Evolutionary conservation across 2,797 vertebrate genomes (phyloP), one percentile per base, ranked within the genome.

Genomic region (Hippocampus kuda): DNA sequence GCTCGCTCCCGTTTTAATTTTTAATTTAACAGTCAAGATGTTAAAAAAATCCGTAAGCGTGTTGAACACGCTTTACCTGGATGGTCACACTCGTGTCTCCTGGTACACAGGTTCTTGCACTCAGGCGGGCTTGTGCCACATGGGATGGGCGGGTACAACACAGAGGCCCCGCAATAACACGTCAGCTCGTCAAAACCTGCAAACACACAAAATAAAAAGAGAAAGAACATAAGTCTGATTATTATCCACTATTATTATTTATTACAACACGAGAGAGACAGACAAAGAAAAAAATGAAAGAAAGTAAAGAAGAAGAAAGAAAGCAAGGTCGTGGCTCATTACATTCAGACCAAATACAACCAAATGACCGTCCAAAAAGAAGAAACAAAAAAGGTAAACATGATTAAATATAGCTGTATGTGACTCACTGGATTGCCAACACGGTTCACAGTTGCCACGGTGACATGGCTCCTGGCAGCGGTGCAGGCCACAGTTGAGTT

Each of bases 401-500:
- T 69, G 44, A 74, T 1, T n/a, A n/a, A 46, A 65, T 54, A 73
- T 75, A 63, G 24, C 57, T 67, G 60, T 34, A 2, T 59, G 4
- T 63, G 56, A 92, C 96, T 93, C 85, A 99, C 97, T 94, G 74
- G 95, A 94, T 87, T 99, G 97, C 97, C 97, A 99, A 85, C 97
- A 99, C 2, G 92, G 93, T 74, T 94, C 95, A 88, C 97, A 99
- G 84, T 94, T 98, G 70, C 96, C 95, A 77, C 95, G 94, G 84
- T 99, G 97, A 87, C 97, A 99, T 44, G 93, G 91, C 71, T 97
- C 95, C 85, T 98, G 95, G 87, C 97, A 99, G 74, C 95, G 93
- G 61, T 99, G 97, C 79, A 96, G 94, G 77, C 95, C 94, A 75
- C 97, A 99, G 77, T 92, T 96, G 68, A 99, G 95, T 85, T 98